phyloP scores from a whole-genome alignment of 2,797 vertebrate species.

The Tragelaphus oryx region DNA sequence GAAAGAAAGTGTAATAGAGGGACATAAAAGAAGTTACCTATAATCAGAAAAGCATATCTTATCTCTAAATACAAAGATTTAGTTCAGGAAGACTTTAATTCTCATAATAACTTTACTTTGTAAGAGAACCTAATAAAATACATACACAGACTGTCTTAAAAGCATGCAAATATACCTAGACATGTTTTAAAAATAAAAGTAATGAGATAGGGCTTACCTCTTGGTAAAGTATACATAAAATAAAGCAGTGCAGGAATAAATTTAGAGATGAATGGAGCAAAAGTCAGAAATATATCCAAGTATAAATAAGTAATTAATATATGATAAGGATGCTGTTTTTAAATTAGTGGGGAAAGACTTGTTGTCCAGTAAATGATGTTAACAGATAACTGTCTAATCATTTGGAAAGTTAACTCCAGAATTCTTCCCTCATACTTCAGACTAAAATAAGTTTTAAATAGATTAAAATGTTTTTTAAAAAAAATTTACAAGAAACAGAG shows the following conservation, averaged over 20 bases:
- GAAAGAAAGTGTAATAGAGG: not conserved
- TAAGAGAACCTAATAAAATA: conserved; percentile 1
- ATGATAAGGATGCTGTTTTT: not conserved
- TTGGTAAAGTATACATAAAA: not conserved
- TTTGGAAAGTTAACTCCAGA: not conserved
- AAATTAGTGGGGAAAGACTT: not conserved
- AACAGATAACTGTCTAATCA: not conserved
- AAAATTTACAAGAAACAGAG: not conserved
- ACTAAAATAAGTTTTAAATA: not conserved
- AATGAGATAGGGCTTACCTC: not conserved
- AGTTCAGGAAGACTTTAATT: not conserved
- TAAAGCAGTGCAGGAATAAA: not conserved
- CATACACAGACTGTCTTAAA: conserved; percentile 15
- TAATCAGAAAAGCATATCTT: not conserved
- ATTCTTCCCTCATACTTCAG: not conserved
- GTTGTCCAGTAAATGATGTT: not conserved
- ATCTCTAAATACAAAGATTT: not conserved
- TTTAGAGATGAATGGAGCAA: not conserved
- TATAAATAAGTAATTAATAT: not conserved
- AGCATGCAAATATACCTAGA: not conserved
- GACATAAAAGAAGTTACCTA: not conserved
- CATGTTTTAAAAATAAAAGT: not conserved
- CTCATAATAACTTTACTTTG: not conserved
- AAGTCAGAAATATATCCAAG: not conserved
- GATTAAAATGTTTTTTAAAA: not conserved